Evolutionary conservation across 2,113 vertebrate species (phyloP).

Genomic region (Salvelinus namaycush): DNA sequence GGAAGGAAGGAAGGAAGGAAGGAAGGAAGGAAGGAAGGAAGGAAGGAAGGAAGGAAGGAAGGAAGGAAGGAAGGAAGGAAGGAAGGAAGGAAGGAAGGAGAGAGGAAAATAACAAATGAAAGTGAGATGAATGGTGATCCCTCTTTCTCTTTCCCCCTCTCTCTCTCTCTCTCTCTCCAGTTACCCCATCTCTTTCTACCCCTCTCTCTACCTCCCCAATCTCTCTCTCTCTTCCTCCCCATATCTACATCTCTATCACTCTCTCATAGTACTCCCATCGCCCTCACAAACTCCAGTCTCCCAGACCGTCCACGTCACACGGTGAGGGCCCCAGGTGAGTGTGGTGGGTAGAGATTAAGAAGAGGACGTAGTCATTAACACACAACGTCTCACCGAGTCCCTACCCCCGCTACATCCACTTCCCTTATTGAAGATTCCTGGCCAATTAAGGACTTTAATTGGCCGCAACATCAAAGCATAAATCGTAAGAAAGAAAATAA

Average conservation of each 20-base stretch:
- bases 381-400: neutral
- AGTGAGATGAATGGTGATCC: too few species aligned
- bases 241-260: neutral
- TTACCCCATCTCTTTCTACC: too few species aligned
- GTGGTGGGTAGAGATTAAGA: neutral
- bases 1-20: too few species aligned
- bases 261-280: neutral
- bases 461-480: conserved; percentile 40
- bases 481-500: conserved; percentile 19
- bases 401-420: neutral
- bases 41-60: too few species aligned
- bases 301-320: neutral
- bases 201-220: neutral
- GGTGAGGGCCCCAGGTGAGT: conserved; percentile 2
- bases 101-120: neutral
- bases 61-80: too few species aligned
- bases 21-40: too few species aligned
- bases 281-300: neutral
- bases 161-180: neutral
- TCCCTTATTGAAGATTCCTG: conserved; percentile 3
- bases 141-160: neutral
- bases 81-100: too few species aligned
- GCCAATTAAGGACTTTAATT: conserved; percentile 37
- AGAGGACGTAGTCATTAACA: conserved; percentile 4
- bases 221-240: neutral